Percentiles rank a stretch among this genome's conserved stretches.
Conservation (phyloP, 2,888 invertebrate species). For the Ormyrus labotus region DNA sequence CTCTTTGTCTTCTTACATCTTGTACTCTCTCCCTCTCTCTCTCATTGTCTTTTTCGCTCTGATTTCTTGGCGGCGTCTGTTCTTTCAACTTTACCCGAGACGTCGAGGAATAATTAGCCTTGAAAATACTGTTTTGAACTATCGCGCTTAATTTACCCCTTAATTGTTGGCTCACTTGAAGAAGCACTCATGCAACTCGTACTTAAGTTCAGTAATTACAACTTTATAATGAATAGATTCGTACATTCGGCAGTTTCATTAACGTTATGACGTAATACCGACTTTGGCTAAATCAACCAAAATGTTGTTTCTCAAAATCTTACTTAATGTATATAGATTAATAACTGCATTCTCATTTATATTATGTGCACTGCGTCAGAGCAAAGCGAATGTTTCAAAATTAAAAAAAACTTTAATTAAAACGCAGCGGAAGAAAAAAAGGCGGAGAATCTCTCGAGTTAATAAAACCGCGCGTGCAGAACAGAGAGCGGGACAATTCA, state of each 20-base stretch:
- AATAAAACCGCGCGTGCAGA: no score
- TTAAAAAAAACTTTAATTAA: no score
- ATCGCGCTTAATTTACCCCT: conserved; percentile 30
- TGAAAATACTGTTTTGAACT: conserved; percentile 41
- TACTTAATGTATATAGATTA: no score
- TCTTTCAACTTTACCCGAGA: background rate
- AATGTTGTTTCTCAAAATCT: no score
- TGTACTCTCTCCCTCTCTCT: background rate
- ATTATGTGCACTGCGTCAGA: no score
- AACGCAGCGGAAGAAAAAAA: no score
- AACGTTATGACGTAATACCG: background rate
- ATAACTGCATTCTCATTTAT: no score
- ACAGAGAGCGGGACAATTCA: no score
- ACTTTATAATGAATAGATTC: conserved; percentile 34
- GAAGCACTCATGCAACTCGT: conserved; percentile 15
- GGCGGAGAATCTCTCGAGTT: no score
- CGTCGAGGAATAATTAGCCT: conserved; percentile 42
- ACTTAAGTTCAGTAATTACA: conserved; percentile 19
- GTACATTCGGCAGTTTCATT: conserved; percentile 13
- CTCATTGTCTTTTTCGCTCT: background rate
- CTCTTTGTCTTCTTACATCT: conserved; percentile 37
- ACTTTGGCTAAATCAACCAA: no score
- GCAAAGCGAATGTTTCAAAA: no score
- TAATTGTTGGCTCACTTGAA: conserved; percentile 32
- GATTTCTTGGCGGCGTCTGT: background rate